These are phyloP conservation scores for Brachionichthys hirsutus DNA, from an alignment of 2,113 vertebrate species.

Conservation along the genomic window DNA sequence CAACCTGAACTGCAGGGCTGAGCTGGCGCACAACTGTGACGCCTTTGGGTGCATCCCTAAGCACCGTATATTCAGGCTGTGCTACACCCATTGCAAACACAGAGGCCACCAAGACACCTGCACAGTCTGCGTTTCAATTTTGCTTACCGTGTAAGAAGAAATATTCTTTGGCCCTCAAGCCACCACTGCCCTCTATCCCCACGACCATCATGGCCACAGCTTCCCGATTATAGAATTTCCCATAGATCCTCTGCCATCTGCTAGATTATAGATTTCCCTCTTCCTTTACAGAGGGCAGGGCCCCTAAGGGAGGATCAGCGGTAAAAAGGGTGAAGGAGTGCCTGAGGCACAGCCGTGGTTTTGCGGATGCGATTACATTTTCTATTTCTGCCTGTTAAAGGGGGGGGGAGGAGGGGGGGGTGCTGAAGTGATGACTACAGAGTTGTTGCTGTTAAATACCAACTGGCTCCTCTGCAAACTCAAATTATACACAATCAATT, in stretches of 20 bases:
- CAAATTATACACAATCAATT: constrained; percentile 77
- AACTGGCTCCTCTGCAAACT: constrained; percentile 72
- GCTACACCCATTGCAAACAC: constrained; percentile 37
- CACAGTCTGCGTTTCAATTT: constrained; percentile 16
- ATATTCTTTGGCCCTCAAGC: neutral
- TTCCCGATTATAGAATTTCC: constrained; percentile 71
- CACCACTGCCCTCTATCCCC: constrained; percentile 21
- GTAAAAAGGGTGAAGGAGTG: constrained; percentile 75
- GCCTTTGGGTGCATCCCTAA: constrained; percentile 40
- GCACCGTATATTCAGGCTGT: constrained; percentile 38
- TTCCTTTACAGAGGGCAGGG: constrained; percentile 65
- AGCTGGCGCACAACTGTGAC: constrained; percentile 35
- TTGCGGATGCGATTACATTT: constrained; percentile 76
- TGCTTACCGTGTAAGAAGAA: constrained; percentile 9
- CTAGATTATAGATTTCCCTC: constrained; percentile 78
- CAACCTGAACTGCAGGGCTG: constrained; percentile 49
- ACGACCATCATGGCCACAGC: constrained; percentile 50
- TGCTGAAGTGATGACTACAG: constrained; percentile 70
- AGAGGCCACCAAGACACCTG: constrained; percentile 29
- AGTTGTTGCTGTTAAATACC: constrained; percentile 78
- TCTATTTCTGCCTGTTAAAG: constrained; percentile 72
- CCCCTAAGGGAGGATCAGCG: constrained; percentile 74
- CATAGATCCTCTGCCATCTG: constrained; percentile 79
- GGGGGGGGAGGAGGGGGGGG: constrained; percentile 5
- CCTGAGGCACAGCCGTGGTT: constrained; percentile 67